Conservation (phyloP, 2,113 vertebrate species). For the Murina feae region DNA sequence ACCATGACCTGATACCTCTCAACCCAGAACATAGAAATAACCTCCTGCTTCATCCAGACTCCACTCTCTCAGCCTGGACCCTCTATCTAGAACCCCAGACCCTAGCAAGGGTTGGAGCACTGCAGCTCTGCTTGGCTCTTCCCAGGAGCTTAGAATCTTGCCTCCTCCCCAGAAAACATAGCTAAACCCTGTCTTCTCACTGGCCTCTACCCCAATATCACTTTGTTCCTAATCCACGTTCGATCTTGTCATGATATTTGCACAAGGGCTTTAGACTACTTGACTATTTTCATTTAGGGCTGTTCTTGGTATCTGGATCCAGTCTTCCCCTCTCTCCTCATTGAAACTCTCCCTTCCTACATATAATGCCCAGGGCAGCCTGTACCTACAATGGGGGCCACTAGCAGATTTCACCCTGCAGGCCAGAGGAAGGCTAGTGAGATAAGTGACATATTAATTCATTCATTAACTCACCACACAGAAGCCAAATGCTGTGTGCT, state of each 20-base stretch:
- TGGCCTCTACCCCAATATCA: neutral
- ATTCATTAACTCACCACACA: neutral
- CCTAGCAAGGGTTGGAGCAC: neutral
- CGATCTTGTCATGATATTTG: neutral
- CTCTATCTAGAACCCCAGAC: neutral
- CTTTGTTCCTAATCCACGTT: neutral
- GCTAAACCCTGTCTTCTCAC: neutral
- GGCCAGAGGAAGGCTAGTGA: neutral
- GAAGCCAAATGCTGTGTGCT: neutral
- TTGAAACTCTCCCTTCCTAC: neutral
- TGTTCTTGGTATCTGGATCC: neutral
- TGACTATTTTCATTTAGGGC: neutral
- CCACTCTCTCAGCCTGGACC: neutral
- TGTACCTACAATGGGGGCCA: neutral
- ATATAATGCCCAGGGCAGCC: neutral
- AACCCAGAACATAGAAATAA: fast-evolving
- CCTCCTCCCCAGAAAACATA: neutral
- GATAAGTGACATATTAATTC: too few species aligned
- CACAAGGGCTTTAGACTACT: neutral
- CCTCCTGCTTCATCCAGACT: neutral
- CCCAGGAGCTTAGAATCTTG: neutral
- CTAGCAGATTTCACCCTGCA: neutral
- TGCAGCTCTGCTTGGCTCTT: neutral
- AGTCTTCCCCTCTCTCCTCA: neutral
- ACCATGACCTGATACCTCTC: neutral